phyloP scores from a whole-genome alignment of 1,140 invertebrate genomes.

The Drosophila insularis region DNA sequence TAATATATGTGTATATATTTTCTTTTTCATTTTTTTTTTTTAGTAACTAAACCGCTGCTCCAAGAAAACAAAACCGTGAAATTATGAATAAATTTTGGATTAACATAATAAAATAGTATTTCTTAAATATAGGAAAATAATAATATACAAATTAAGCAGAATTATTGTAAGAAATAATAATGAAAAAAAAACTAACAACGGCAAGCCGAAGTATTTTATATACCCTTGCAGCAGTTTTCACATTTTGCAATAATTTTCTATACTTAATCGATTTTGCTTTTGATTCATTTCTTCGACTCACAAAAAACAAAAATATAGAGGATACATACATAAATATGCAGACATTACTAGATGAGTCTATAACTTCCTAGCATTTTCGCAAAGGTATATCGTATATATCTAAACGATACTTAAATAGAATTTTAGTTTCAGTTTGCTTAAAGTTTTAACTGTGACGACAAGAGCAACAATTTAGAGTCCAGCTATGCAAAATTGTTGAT shows the following conservation, averaged over 20 bases:
- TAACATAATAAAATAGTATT: conserved; percentile 4
- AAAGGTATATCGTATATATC: not conserved
- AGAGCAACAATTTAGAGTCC: conserved; percentile 9
- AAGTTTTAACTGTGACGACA: conserved; percentile 9
- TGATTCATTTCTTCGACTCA: too few species aligned
- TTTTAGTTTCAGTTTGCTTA: not conserved
- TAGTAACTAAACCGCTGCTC: conserved; percentile 57
- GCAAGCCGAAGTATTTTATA: not conserved
- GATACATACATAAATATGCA: too few species aligned
- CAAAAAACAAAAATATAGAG: too few species aligned
- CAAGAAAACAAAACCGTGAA: conserved; percentile 6
- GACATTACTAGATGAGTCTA: not conserved
- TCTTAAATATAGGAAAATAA: not conserved
- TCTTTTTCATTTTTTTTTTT: conserved; percentile 15
- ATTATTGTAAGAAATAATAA: not conserved
- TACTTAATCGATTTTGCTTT: too few species aligned
- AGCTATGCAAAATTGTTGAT: conserved; percentile 5
- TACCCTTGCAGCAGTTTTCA: too few species aligned
- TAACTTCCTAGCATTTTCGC: not conserved
- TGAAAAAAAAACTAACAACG: not conserved
- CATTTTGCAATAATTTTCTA: too few species aligned
- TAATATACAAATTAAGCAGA: not conserved
- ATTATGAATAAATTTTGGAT: conserved; percentile 3
- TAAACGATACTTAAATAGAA: conserved; percentile 2
- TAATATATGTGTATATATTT: conserved; percentile 4